A percentile compares a stretch with the other conserved stretches of the same genome.
Evolutionary conservation across 1,140 invertebrate genomes (phyloP).

Genomic region (Drosophila asahinai): DNA sequence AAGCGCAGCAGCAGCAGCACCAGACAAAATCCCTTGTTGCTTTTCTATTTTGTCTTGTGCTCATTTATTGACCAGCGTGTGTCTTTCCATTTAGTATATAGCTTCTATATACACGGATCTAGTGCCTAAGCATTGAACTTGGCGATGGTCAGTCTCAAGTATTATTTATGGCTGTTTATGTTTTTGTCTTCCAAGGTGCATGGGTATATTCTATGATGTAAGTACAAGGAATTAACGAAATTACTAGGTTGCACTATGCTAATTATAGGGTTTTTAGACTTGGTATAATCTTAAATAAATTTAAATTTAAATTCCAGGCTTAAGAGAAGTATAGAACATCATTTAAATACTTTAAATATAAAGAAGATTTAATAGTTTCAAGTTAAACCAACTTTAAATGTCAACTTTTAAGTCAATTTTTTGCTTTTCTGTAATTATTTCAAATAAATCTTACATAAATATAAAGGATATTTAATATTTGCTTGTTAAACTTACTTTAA

Average conservation of each 20-base stretch:
- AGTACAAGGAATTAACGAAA: slow-evolving; percentile 8
- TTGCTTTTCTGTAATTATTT: no score
- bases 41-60: slow-evolving; percentile 35
- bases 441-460: no score
- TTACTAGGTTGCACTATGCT: slow-evolving; percentile 1
- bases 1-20: slow-evolving; percentile 34
- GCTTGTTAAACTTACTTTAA: not conserved
- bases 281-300: no score
- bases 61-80: slow-evolving; percentile 51
- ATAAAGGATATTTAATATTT: no score
- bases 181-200: slow-evolving; percentile 29
- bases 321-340: not conserved
- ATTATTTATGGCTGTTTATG: slow-evolving; percentile 48
- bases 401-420: not conserved
- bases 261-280: not conserved
- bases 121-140: slow-evolving; percentile 40
- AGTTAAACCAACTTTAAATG: not conserved
- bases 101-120: slow-evolving; percentile 23
- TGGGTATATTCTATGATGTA: not conserved
- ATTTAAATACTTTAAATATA: not conserved
- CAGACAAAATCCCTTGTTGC: slow-evolving; percentile 44
- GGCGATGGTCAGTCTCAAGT: slow-evolving; percentile 45
- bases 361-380: not conserved
- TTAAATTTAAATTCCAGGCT: no score
- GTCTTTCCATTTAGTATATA: slow-evolving; percentile 48